These are phyloP conservation scores for Leuctra nigra DNA, from an alignment of 2,888 invertebrate species.

Conservation along the genomic window DNA sequence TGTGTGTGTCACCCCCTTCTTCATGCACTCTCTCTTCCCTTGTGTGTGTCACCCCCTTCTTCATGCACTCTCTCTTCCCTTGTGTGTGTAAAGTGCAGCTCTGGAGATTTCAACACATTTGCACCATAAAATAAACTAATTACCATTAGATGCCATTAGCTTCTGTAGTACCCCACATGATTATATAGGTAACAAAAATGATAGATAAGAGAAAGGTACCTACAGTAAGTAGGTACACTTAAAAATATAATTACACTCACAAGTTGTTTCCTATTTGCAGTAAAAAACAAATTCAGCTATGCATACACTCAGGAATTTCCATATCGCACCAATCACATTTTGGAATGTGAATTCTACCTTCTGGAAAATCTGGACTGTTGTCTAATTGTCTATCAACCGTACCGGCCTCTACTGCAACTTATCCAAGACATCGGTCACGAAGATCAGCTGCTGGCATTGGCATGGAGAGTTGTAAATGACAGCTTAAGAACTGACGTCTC, in stretches of 20 bases:
- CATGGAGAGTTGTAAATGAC: slow-evolving; percentile 97
- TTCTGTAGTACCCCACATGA: no score
- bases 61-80: no score
- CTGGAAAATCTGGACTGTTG: slow-evolving; percentile 98
- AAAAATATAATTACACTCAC: background rate
- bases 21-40: no score
- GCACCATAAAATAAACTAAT: no score
- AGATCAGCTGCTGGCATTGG: slow-evolving; percentile 81
- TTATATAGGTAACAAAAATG: no score
- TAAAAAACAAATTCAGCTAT: slow-evolving; percentile 88
- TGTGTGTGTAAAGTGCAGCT: no score
- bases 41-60: no score
- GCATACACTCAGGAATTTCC: slow-evolving; percentile 91
- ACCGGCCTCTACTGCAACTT: slow-evolving; percentile 82
- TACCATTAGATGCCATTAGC: no score
- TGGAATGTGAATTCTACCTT: slow-evolving; percentile 98
- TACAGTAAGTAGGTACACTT: slow-evolving; percentile 16
- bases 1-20: no score
- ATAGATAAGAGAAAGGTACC: no score
- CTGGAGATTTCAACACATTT: no score
- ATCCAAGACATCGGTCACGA: slow-evolving; percentile 90
- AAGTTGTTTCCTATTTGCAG: slow-evolving; percentile 42
- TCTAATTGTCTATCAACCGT: slow-evolving; percentile 95
- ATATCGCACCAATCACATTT: slow-evolving; percentile 86
- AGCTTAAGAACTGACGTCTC: slow-evolving; percentile 94